Evolutionary conservation across 2,113 vertebrate genomes (phyloP).

Genomic region (Cryptomyrus ogoouensis): DNA sequence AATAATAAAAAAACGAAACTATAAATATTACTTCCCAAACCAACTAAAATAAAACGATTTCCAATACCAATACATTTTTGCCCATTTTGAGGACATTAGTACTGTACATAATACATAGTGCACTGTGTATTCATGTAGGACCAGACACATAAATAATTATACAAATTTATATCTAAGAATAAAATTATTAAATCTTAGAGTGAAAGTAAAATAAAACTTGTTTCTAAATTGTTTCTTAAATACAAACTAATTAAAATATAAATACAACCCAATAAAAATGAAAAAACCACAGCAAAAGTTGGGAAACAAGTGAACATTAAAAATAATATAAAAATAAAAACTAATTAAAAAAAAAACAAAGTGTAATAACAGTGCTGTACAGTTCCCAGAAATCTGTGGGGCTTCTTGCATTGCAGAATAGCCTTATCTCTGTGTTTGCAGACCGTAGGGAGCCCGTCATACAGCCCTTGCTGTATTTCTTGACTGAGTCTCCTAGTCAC

Average conservation of each 20-base stretch:
- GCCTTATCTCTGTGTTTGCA: not conserved
- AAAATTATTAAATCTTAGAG: not conserved
- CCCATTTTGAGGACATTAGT: not conserved
- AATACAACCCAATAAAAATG: not conserved
- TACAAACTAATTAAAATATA: not conserved
- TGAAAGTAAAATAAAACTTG: not conserved
- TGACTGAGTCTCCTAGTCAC: not conserved
- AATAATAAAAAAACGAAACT: not conserved
- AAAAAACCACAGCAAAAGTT: not conserved
- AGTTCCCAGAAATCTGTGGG: not conserved
- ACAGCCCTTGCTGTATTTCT: not conserved
- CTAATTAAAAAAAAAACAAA: not conserved
- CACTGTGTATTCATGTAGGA: not conserved
- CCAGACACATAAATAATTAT: not conserved
- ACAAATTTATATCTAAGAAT: not conserved
- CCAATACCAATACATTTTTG: not conserved
- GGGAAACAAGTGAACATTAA: not conserved
- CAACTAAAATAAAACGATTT: not conserved
- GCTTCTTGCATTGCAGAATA: not conserved
- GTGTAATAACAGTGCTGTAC: not conserved
- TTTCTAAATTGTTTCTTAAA: not conserved
- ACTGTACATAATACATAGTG: not conserved
- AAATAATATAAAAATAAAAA: not conserved
- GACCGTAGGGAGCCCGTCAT: not conserved
- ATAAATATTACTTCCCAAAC: not conserved